Conservation (phyloP, 2,888 invertebrate species). For the Catocala fraxini region DNA sequence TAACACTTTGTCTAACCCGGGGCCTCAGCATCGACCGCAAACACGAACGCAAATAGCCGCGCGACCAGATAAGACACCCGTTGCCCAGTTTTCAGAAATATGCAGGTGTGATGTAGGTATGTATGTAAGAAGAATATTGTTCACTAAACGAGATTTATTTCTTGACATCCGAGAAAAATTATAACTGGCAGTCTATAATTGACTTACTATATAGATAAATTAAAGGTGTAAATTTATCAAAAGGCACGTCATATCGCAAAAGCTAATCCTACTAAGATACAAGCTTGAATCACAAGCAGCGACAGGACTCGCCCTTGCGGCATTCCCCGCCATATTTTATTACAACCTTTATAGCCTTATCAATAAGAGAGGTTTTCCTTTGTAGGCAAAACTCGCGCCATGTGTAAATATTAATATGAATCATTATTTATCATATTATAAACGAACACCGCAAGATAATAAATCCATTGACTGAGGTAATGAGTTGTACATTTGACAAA, state of each 20-base stretch:
- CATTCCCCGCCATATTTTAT: slow-evolving; percentile 26
- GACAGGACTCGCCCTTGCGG: slow-evolving; percentile 27
- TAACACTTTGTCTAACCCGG: too few species aligned
- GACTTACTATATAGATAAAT: not conserved
- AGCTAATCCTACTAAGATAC: slow-evolving; percentile 31
- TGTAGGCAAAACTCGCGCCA: slow-evolving; percentile 30
- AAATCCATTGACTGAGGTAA: slow-evolving; percentile 49
- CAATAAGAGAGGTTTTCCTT: slow-evolving; percentile 37
- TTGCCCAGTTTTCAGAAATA: too few species aligned
- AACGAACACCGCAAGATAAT: slow-evolving; percentile 41
- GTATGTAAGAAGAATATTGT: too few species aligned
- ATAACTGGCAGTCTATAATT: not conserved
- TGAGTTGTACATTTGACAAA: slow-evolving; percentile 47
- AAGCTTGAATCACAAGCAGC: slow-evolving; percentile 31
- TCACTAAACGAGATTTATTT: too few species aligned
- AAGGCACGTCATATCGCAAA: slow-evolving; percentile 34
- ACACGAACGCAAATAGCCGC: too few species aligned
- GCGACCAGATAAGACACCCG: too few species aligned
- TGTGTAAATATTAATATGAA: slow-evolving; percentile 51
- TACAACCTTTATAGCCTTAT: slow-evolving; percentile 40
- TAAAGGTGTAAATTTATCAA: slow-evolving; percentile 1
- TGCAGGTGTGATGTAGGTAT: too few species aligned
- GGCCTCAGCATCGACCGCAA: too few species aligned
- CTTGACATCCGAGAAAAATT: not conserved
- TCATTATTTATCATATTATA: slow-evolving; percentile 51